Percentiles rank a stretch among this genome's conserved stretches.
Conservation (phyloP, 2,797 vertebrate genomes). For the Cossypha dichroa region DNA sequence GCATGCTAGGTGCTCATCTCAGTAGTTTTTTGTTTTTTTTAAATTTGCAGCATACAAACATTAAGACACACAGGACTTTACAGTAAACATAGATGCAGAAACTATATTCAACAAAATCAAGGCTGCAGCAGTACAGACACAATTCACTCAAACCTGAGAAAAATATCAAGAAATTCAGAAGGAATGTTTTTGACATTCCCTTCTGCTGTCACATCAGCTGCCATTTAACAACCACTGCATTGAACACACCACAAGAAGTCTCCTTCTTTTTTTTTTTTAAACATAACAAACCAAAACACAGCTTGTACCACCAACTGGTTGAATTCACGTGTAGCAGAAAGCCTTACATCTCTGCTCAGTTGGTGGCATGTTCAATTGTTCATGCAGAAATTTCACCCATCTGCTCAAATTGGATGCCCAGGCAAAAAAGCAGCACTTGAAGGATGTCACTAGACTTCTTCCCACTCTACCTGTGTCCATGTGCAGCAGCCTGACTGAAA, state of each 20-base stretch:
- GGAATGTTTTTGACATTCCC: conserved; percentile 30
- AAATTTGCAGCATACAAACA: neutral
- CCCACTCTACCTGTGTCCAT: conserved; percentile 93
- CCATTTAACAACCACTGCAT: conserved; percentile 20
- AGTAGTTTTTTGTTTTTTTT: neutral
- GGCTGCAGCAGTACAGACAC: conserved; percentile 3
- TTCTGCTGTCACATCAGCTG: neutral
- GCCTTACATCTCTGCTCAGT: neutral
- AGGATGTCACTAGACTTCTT: conserved; percentile 36
- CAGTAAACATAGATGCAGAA: conserved; percentile 9
- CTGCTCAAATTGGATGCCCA: neutral
- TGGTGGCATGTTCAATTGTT: neutral
- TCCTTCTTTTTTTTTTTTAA: neutral
- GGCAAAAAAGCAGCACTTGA: conserved; percentile 7
- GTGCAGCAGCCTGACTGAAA: conserved; percentile 96
- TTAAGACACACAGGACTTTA: neutral
- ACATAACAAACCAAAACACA: neutral
- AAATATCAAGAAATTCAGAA: neutral
- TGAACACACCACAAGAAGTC: neutral
- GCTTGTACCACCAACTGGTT: conserved; percentile 5
- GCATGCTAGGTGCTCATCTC: conserved; percentile 31
- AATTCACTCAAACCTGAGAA: neutral
- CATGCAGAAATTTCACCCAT: conserved; percentile 39
- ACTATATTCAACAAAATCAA: neutral
- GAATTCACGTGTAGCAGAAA: conserved; percentile 39